These are phyloP conservation scores for Sarotherodon lohbergeri DNA, from an alignment of 2,113 vertebrate species.

Conservation along the genomic window DNA sequence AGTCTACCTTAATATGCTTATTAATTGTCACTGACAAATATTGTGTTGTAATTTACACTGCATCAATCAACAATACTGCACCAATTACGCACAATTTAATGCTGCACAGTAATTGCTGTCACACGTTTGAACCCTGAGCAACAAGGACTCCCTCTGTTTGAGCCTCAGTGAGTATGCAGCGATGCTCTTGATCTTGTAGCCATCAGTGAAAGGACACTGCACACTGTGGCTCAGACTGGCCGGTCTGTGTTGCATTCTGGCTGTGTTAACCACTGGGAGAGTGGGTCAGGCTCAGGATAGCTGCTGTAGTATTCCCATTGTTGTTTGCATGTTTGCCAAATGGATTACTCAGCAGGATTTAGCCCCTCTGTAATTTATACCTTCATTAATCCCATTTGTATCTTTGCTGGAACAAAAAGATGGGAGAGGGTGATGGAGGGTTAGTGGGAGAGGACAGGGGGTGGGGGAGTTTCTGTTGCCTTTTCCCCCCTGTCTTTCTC, in stretches of 20 bases:
- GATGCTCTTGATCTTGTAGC: background rate
- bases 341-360: slow-evolving; percentile 71
- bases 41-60: background rate
- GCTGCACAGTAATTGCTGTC: background rate
- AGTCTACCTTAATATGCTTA: background rate
- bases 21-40: background rate
- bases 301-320: slow-evolving; percentile 47
- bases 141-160: slow-evolving; percentile 5
- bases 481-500: slow-evolving; percentile 39
- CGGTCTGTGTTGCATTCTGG: background rate
- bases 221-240: background rate
- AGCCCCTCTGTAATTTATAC: slow-evolving; percentile 68
- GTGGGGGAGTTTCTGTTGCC: background rate
- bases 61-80: background rate
- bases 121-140: background rate
- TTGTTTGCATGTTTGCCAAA: slow-evolving; percentile 67
- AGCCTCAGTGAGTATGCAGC: background rate
- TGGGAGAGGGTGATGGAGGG: slow-evolving; percentile 27
- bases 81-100: background rate
- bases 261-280: slow-evolving; percentile 4
- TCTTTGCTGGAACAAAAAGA: slow-evolving; percentile 67
- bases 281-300: slow-evolving; percentile 6
- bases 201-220: background rate
- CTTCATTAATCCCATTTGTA: slow-evolving; percentile 73
- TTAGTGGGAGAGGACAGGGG: background rate